Conservation (phyloP, 2,888 invertebrate species). For the Crossocerus cetratus region DNA sequence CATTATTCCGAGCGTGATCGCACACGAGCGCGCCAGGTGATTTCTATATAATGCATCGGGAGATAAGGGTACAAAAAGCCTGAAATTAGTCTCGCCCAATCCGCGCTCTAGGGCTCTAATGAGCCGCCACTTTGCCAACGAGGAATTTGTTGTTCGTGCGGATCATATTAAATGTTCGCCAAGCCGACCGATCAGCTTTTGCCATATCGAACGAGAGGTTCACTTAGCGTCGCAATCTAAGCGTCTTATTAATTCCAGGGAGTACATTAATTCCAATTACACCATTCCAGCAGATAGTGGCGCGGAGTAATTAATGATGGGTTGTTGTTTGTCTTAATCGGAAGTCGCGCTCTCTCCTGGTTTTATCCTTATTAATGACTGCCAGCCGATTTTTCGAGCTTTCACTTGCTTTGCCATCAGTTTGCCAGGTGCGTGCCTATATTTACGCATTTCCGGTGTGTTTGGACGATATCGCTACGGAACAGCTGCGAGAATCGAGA, state of each 20-base stretch:
- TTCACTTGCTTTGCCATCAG: background rate
- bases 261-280: slow-evolving; percentile 48
- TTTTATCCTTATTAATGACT: slow-evolving; percentile 32
- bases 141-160: background rate
- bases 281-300: slow-evolving; percentile 13
- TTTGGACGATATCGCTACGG: too few species aligned
- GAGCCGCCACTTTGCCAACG: background rate
- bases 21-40: slow-evolving; percentile 5
- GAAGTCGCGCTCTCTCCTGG: slow-evolving; percentile 17
- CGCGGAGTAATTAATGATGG: slow-evolving; percentile 43
- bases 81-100: background rate
- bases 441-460: background rate
- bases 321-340: slow-evolving; percentile 41
- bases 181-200: background rate
- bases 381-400: slow-evolving; percentile 5
- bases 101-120: background rate
- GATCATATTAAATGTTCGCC: background rate
- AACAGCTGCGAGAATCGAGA: too few species aligned
- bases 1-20: slow-evolving; percentile 48
- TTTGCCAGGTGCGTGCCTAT: too few species aligned
- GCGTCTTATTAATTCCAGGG: slow-evolving; percentile 31
- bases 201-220: background rate
- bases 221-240: too few species aligned
- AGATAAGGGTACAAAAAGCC: background rate
- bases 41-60: too few species aligned